phyloP scores from a whole-genome alignment of 2,888 invertebrate species.

The Amblyjoppa proteus region DNA sequence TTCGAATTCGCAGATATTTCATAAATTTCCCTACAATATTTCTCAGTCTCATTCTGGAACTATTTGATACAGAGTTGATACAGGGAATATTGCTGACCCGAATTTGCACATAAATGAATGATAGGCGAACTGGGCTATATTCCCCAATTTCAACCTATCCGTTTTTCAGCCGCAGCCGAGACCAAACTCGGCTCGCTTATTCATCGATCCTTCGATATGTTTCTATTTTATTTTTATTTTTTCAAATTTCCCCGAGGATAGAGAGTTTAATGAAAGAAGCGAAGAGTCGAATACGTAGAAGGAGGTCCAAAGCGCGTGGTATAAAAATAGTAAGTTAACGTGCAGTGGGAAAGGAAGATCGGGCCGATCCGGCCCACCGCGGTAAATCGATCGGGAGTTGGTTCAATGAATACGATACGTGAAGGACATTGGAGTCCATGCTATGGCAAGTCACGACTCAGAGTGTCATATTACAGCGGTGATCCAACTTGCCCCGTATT shows the following conservation, averaged over 20 bases:
- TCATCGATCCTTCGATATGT: conserved; percentile 4
- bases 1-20: not conserved
- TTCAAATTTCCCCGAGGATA: conserved; percentile 25
- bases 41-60: conserved; percentile 10
- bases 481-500: no score
- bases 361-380: no score
- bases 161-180: conserved; percentile 8
- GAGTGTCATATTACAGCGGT: no score
- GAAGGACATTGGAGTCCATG: not conserved
- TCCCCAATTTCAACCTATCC: not conserved
- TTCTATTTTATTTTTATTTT: not conserved
- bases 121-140: not conserved
- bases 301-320: no score
- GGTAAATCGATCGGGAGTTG: no score
- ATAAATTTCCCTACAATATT: conserved; percentile 35
- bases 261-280: not conserved
- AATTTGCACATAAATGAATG: no score
- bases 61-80: not conserved
- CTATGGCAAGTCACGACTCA: no score
- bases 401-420: not conserved
- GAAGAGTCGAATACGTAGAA: not conserved
- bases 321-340: no score
- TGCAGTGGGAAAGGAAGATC: no score
- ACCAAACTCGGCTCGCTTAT: not conserved
- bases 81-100: no score